phyloP scores from a whole-genome alignment of 2,797 vertebrate genomes.

The Sebastes matsubarae region DNA sequence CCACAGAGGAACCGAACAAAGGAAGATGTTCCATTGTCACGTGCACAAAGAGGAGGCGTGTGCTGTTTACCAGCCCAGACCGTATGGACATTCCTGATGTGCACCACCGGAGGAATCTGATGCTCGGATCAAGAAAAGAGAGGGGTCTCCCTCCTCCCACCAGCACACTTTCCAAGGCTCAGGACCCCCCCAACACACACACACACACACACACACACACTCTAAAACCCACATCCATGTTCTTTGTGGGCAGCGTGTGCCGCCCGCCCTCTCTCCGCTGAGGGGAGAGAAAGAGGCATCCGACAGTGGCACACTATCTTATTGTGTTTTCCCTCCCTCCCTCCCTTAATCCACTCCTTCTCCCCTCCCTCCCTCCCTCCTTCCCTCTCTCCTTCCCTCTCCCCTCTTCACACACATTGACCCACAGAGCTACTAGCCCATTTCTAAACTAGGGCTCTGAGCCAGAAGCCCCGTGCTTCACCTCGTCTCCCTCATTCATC shows the following conservation, averaged over 20 bases:
- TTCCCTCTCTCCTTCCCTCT: no score
- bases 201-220: background rate
- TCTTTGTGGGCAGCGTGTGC: constrained; percentile 62
- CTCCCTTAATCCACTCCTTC: constrained; percentile 30
- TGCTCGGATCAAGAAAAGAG: background rate
- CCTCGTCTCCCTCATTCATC: constrained; percentile 45
- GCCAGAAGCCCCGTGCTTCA: constrained; percentile 33
- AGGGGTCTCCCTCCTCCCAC: constrained; percentile 7
- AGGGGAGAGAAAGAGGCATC: constrained; percentile 8
- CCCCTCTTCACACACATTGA: background rate
- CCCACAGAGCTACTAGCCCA: constrained; percentile 16
- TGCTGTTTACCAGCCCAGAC: constrained; percentile 34
- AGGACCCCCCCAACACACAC: constrained; percentile 8
- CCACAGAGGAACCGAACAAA: constrained; percentile 31
- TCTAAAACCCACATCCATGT: background rate
- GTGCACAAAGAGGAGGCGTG: constrained; percentile 46
- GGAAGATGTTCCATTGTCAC: constrained; percentile 22
- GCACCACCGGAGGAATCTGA: constrained; percentile 36
- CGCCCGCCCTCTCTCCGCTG: background rate
- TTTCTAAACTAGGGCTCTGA: background rate
- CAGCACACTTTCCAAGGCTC: constrained; percentile 36
- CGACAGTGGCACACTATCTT: constrained; percentile 23
- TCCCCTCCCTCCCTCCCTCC: background rate
- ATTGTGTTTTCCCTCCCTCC: constrained; percentile 31
- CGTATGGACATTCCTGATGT: constrained; percentile 53